A percentile compares a stretch with the other conserved stretches of the same genome.
Conservation (phyloP, 2,797 vertebrate genomes). For the Melanotaenia maccullochi region DNA sequence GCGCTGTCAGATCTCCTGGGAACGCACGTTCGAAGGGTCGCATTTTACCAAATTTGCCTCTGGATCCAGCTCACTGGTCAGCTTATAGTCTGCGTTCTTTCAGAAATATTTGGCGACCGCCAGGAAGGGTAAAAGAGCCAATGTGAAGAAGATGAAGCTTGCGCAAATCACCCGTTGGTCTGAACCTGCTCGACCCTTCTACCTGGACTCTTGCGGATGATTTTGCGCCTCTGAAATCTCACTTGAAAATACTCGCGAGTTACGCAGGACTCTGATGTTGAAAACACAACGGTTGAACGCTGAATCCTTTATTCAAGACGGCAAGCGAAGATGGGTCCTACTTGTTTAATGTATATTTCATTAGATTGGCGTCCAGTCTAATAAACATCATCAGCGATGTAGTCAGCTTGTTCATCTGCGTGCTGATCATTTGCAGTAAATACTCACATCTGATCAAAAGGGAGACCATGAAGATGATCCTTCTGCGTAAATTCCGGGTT, state of each 20-base stretch:
- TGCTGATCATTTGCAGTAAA: conserved; percentile 83
- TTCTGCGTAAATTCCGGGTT: conserved; percentile 93
- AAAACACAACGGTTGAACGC: conserved; percentile 65
- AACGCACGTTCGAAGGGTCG: conserved; percentile 74
- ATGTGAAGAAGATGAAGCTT: conserved; percentile 68
- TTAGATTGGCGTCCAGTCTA: conserved; percentile 81
- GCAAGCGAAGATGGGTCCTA: conserved; percentile 80
- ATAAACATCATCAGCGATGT: conserved; percentile 84
- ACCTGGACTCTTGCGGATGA: conserved; percentile 71
- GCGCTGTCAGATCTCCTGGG: conserved; percentile 66
- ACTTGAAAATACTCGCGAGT: conserved; percentile 30
- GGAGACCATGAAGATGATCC: conserved; percentile 90
- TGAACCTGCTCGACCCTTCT: conserved; percentile 60
- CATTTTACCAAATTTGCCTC: conserved; percentile 37
- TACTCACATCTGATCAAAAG: conserved; percentile 78
- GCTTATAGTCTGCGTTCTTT: background rate
- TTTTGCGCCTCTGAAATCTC: conserved; percentile 59
- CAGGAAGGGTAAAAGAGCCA: conserved; percentile 10
- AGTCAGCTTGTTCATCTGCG: conserved; percentile 83
- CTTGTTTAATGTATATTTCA: conserved; percentile 77
- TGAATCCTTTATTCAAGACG: conserved; percentile 80
- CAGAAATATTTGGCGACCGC: background rate
- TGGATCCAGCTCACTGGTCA: conserved; percentile 29
- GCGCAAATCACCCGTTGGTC: conserved; percentile 54
- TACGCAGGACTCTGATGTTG: conserved; percentile 54